Evolutionary conservation across 2,113 vertebrate genomes (phyloP).

Genomic region (Myocastor coypus): DNA sequence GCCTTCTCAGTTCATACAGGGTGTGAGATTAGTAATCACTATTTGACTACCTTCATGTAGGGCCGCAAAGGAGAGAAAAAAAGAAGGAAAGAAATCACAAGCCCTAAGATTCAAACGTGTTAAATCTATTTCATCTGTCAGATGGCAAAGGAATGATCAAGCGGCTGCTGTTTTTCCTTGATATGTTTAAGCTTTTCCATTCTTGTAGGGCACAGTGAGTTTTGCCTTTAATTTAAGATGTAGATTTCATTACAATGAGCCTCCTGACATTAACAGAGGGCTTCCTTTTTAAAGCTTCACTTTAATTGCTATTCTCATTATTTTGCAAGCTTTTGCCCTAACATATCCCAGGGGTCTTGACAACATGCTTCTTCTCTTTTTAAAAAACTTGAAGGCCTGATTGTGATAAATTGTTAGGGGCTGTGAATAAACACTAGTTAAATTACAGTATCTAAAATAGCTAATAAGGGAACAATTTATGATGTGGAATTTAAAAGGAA

Average conservation of each 20-base stretch:
- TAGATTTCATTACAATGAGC: constrained; percentile 89
- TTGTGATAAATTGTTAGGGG: constrained; percentile 94
- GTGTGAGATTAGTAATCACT: constrained; percentile 58
- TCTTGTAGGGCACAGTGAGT: constrained; percentile 78
- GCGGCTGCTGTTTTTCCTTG: constrained; percentile 48
- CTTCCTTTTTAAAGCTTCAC: constrained; percentile 90
- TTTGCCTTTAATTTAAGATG: constrained; percentile 89
- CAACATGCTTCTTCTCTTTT: constrained; percentile 89
- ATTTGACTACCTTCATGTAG: constrained; percentile 10
- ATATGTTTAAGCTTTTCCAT: constrained; percentile 80
- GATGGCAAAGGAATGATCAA: constrained; percentile 73
- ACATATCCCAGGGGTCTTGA: constrained; percentile 92
- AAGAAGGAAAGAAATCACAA: background rate
- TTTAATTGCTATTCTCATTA: constrained; percentile 92
- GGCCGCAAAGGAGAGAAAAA: background rate
- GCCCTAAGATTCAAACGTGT: constrained; percentile 41
- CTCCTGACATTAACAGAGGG: constrained; percentile 87
- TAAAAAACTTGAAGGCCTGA: constrained; percentile 91
- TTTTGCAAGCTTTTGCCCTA: constrained; percentile 93
- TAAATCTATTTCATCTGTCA: constrained; percentile 77
- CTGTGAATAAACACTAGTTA: constrained; percentile 98
- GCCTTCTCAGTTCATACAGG: constrained; percentile 49
- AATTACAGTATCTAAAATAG: constrained; percentile 94
- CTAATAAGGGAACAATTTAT: constrained; percentile 99
- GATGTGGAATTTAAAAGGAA: constrained; percentile 97